phyloP scores from a whole-genome alignment of 2,113 vertebrate genomes.

The Pygoscelis adeliae region DNA sequence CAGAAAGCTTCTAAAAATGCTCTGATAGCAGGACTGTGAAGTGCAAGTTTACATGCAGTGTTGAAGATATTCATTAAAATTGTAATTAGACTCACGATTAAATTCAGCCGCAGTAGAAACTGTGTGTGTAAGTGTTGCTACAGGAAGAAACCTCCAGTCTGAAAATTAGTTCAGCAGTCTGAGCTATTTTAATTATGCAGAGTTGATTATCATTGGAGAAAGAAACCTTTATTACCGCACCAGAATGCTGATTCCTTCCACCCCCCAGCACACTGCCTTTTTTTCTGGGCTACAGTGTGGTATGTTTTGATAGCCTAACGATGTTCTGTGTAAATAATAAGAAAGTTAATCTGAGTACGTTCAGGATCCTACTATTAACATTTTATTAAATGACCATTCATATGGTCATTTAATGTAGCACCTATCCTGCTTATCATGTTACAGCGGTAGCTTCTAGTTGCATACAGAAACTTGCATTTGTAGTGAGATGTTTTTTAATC shows the following conservation, averaged over 20 bases:
- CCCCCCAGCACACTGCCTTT: constrained; percentile 21
- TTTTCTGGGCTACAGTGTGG: constrained; percentile 63
- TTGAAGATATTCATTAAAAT: constrained; percentile 84
- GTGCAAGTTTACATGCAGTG: constrained; percentile 79
- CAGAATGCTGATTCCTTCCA: constrained; percentile 71
- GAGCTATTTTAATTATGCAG: constrained; percentile 82
- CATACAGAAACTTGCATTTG: not conserved
- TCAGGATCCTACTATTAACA: constrained; percentile 13
- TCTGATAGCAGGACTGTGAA: constrained; percentile 70
- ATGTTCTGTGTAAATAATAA: constrained; percentile 63
- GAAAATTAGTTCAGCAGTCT: constrained; percentile 83
- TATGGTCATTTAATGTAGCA: not conserved
- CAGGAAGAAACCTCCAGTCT: constrained; percentile 79
- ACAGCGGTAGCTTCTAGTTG: not conserved
- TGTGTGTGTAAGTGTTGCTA: constrained; percentile 79
- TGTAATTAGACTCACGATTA: constrained; percentile 84
- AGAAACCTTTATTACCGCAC: constrained; percentile 78
- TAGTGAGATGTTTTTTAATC: constrained; percentile 4
- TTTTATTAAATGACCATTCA: constrained; percentile 38
- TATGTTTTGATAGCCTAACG: constrained; percentile 72
- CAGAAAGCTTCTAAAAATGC: constrained; percentile 70
- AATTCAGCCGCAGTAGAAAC: constrained; percentile 80
- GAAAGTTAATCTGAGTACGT: constrained; percentile 45
- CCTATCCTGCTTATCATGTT: not conserved
- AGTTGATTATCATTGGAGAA: constrained; percentile 80